Percentiles rank a stretch among this genome's conserved stretches.
Conservation (phyloP, 2,113 vertebrate species). For the Vimba vimba region DNA sequence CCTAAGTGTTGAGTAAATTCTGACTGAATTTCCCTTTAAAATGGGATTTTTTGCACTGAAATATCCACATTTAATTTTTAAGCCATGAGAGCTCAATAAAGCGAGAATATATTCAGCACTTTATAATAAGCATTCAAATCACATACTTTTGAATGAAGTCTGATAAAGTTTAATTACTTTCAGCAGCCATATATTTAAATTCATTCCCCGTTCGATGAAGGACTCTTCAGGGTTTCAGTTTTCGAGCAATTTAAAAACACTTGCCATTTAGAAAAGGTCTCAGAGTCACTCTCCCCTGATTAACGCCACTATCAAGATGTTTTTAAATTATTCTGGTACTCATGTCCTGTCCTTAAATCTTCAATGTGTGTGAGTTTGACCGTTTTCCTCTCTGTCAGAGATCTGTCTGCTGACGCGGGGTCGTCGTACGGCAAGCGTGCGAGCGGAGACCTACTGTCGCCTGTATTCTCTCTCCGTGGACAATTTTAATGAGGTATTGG, state of each 20-base stretch:
- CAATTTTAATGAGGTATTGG: slow-evolving; percentile 97
- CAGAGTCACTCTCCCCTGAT: too few species aligned
- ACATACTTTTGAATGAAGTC: slow-evolving; percentile 11
- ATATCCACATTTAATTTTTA: not conserved
- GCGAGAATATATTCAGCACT: not conserved
- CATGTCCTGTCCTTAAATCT: not conserved
- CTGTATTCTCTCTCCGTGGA: slow-evolving; percentile 95
- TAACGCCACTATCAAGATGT: not conserved
- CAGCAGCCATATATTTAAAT: slow-evolving; percentile 2
- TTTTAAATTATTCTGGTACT: not conserved
- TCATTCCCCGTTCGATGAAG: not conserved
- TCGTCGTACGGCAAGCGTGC: slow-evolving; percentile 91
- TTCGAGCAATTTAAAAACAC: not conserved
- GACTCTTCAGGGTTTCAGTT: slow-evolving; percentile 11
- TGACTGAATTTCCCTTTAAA: not conserved
- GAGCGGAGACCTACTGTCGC: slow-evolving; percentile 95
- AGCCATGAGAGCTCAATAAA: not conserved
- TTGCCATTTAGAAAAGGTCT: slow-evolving; percentile 26
- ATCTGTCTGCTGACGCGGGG: slow-evolving; percentile 95
- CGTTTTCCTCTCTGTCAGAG: slow-evolving; percentile 71
- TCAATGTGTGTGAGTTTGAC: slow-evolving; percentile 1
- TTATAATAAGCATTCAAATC: slow-evolving; percentile 4
- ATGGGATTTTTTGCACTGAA: not conserved
- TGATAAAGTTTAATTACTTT: slow-evolving; percentile 24
- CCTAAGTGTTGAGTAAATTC: not conserved